phyloP scores from a whole-genome alignment of 2,888 invertebrate species.

The Seladonia tumulorum region DNA sequence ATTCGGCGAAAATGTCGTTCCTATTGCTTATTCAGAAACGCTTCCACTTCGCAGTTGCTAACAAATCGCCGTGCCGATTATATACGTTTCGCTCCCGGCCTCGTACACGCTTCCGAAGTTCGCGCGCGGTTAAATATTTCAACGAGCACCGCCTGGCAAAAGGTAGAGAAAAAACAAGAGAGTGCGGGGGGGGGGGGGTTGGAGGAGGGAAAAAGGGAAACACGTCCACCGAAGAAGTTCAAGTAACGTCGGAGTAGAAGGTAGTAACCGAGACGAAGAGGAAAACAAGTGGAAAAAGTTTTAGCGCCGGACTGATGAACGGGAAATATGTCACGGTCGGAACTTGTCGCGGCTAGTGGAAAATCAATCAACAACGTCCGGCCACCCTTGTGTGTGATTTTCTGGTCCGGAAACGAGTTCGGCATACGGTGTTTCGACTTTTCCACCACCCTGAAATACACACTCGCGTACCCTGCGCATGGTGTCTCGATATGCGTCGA shows the following conservation, averaged over 20 bases:
- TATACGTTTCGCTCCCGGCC: slow-evolving; percentile 44
- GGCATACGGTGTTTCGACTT: not conserved
- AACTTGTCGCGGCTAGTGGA: slow-evolving; percentile 50
- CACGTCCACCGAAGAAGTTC: slow-evolving; percentile 61
- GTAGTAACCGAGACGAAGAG: slow-evolving; percentile 36
- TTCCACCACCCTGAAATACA: not conserved
- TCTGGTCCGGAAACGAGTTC: slow-evolving; percentile 21
- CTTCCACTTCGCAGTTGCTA: slow-evolving; percentile 33
- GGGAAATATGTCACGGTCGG: slow-evolving; percentile 72
- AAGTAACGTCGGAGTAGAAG: slow-evolving; percentile 60
- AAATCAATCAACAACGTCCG: slow-evolving; percentile 65
- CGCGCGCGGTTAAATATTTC: slow-evolving; percentile 71
- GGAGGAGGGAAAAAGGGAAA: not conserved
- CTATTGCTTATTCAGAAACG: slow-evolving; percentile 51
- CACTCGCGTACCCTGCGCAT: not conserved
- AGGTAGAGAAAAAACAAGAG: slow-evolving; percentile 26
- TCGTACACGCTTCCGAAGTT: slow-evolving; percentile 60
- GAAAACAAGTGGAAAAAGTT: slow-evolving; percentile 74
- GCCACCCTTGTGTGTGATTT: slow-evolving; percentile 11
- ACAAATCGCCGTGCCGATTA: slow-evolving; percentile 61
- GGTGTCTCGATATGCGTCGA: not conserved
- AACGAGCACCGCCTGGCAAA: slow-evolving; percentile 35
- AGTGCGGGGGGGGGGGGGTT: not conserved
- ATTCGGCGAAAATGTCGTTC: slow-evolving; percentile 4
- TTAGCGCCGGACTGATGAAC: slow-evolving; percentile 66